A percentile compares a stretch with the other conserved stretches of the same genome.
phyloP scores from a whole-genome alignment of 2,113 vertebrate species.

The Fulica atra region DNA sequence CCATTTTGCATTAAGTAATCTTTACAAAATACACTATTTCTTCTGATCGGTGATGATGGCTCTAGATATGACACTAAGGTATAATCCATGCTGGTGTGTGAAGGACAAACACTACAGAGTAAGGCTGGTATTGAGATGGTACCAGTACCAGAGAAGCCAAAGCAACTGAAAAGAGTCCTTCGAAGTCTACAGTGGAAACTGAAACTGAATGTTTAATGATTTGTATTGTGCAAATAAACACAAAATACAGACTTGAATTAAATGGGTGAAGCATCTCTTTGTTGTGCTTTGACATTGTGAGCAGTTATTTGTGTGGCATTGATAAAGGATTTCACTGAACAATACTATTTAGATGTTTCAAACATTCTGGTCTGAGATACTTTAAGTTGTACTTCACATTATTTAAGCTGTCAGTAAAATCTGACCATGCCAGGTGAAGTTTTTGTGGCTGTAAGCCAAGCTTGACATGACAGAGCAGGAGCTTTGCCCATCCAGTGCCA shows the following conservation, averaged over 20 bases:
- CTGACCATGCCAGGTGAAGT: neutral
- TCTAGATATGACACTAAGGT: neutral
- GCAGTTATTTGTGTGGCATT: neutral
- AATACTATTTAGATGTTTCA: neutral
- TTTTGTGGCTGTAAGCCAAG: neutral
- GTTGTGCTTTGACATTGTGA: neutral
- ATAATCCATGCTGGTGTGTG: neutral
- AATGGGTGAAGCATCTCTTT: neutral
- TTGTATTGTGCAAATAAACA: slow-evolving; percentile 60
- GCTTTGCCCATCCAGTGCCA: neutral
- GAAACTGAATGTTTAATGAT: neutral
- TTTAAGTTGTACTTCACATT: neutral
- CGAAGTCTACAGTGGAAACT: neutral
- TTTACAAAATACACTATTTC: neutral
- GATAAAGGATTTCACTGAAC: neutral
- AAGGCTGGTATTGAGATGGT: neutral
- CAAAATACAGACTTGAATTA: slow-evolving; percentile 14
- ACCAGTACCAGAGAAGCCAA: neutral
- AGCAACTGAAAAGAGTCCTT: neutral
- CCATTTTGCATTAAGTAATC: neutral
- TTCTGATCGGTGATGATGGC: neutral
- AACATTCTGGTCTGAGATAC: neutral
- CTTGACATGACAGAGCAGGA: neutral
- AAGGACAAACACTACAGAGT: neutral
- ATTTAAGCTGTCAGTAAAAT: neutral